These are phyloP conservation scores for Ibycter americanus DNA, from an alignment of 2,797 vertebrate species.

Conservation along the genomic window DNA sequence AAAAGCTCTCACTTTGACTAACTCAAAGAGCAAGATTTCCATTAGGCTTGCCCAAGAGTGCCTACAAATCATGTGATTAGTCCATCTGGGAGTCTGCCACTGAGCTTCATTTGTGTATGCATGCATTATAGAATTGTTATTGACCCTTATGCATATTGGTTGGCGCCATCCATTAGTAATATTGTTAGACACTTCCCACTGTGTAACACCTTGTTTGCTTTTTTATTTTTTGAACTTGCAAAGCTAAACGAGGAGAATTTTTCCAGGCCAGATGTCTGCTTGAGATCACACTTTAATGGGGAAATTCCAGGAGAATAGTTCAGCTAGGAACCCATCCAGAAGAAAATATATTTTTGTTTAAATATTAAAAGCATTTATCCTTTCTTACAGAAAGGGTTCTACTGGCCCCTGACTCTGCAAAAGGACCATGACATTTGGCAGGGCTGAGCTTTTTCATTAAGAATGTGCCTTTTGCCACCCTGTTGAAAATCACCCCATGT, in stretches of 20 bases:
- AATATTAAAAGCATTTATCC: background rate
- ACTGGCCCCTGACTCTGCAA: background rate
- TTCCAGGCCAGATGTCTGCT: background rate
- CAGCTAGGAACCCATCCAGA: background rate
- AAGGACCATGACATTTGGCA: background rate
- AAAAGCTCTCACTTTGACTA: background rate
- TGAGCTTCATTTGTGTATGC: slow-evolving; percentile 4
- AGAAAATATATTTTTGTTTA: background rate
- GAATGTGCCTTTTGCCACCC: background rate
- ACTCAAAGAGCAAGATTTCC: background rate
- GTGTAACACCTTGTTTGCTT: background rate
- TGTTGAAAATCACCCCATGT: background rate
- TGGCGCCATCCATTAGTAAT: background rate
- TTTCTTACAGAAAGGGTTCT: background rate
- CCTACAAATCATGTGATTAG: background rate
- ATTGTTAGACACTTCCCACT: background rate
- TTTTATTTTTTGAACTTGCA: background rate
- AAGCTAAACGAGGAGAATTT: background rate
- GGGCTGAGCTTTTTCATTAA: background rate
- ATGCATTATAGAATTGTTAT: background rate
- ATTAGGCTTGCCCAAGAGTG: background rate
- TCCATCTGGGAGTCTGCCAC: slow-evolving; percentile 5
- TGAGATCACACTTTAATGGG: background rate
- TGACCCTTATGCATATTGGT: background rate
- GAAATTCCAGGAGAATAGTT: background rate